Percentiles rank a stretch among this genome's conserved stretches.
These are phyloP conservation scores for Nothobranchius furzeri DNA, from an alignment of 2,113 vertebrate species.

Conservation along the genomic window DNA sequence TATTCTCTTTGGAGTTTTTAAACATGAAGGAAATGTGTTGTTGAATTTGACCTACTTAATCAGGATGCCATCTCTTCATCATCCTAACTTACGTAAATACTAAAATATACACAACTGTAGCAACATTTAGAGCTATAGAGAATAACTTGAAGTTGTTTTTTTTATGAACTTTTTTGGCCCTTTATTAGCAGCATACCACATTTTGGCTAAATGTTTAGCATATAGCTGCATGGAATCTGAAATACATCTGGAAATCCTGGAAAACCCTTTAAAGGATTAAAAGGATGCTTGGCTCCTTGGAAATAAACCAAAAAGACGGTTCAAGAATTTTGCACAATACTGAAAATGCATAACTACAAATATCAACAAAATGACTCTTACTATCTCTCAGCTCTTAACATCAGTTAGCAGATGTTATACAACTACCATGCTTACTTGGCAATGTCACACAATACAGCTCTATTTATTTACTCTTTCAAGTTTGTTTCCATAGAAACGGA, in stretches of 20 bases:
- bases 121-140: background rate
- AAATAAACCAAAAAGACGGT: too few relatives aligned
- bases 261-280: too few relatives aligned
- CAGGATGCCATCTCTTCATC: background rate
- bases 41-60: background rate
- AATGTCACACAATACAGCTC: constrained; percentile 24
- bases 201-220: too few relatives aligned
- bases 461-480: constrained; percentile 62
- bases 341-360: background rate
- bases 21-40: background rate
- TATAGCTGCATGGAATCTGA: too few relatives aligned
- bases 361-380: background rate
- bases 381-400: background rate
- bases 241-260: too few relatives aligned
- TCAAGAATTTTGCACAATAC: background rate
- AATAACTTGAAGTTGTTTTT: too few relatives aligned
- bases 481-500: constrained; percentile 68
- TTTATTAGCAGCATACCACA: background rate
- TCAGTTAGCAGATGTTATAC: constrained; percentile 24
- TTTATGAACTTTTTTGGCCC: background rate
- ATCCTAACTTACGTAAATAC: background rate
- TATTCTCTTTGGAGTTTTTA: too few relatives aligned
- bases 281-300: too few relatives aligned
- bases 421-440: too few relatives aligned
- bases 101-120: background rate